phyloP scores from a whole-genome alignment of 2,113 vertebrate genomes.

The Atherinomorus stipes region DNA sequence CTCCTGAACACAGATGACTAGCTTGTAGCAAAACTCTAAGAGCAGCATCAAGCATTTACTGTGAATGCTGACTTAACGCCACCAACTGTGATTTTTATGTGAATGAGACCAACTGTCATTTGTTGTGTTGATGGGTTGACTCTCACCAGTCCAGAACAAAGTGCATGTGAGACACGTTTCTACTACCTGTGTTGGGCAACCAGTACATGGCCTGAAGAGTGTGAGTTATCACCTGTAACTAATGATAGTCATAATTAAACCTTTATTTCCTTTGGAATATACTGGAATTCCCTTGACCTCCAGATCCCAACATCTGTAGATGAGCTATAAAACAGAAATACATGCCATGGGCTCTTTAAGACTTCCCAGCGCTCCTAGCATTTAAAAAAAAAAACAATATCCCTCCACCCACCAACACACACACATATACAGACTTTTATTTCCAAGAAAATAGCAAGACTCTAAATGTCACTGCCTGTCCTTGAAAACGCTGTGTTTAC shows the following conservation, averaged over 20 bases:
- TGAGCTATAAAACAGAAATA: background rate
- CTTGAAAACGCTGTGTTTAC: slow-evolving; percentile 69
- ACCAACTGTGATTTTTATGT: slow-evolving; percentile 28
- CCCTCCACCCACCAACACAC: no score
- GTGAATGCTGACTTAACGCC: slow-evolving; percentile 28
- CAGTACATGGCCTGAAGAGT: background rate
- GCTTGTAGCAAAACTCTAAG: slow-evolving; percentile 27
- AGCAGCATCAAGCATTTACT: slow-evolving; percentile 32
- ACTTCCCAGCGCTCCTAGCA: slow-evolving; percentile 52
- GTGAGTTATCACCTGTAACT: slow-evolving; percentile 44
- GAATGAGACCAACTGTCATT: slow-evolving; percentile 2
- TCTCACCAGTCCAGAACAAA: slow-evolving; percentile 7
- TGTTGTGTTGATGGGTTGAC: slow-evolving; percentile 8
- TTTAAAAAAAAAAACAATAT: slow-evolving; percentile 34
- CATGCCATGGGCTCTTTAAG: slow-evolving; percentile 3
- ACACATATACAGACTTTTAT: slow-evolving; percentile 14
- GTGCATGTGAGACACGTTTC: background rate
- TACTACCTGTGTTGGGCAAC: slow-evolving; percentile 2
- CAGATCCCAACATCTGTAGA: background rate
- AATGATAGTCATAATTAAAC: slow-evolving; percentile 37
- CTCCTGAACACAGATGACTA: slow-evolving; percentile 19
- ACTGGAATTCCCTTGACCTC: slow-evolving; percentile 35
- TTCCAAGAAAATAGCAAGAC: slow-evolving; percentile 33
- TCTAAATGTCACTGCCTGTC: slow-evolving; percentile 64
- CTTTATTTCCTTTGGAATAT: slow-evolving; percentile 27